Conservation (phyloP, 2,797 vertebrate species). For the Buceros bicornis region DNA sequence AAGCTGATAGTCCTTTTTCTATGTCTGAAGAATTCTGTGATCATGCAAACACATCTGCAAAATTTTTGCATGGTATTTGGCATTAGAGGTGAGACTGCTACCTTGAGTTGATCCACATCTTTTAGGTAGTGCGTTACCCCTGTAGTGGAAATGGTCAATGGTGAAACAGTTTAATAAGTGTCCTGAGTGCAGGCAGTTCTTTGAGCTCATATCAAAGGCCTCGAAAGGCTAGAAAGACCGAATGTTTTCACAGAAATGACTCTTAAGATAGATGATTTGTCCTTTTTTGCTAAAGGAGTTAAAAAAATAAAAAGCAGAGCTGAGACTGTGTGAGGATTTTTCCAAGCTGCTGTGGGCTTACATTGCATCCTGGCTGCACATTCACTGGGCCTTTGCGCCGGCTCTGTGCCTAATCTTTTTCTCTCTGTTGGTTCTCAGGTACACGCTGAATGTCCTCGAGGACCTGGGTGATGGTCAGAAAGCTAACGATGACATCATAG, state of each 20-base stretch:
- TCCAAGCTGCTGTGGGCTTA: not conserved
- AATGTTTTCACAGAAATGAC: not conserved
- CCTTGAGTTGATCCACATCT: not conserved
- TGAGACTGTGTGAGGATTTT: not conserved
- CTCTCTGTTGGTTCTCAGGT: constrained; percentile 78
- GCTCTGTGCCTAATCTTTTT: not conserved
- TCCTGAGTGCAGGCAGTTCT: not conserved
- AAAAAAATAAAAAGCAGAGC: rapidly evolving
- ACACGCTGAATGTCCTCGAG: constrained; percentile 93
- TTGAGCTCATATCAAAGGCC: not conserved
- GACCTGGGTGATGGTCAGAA: constrained; percentile 91
- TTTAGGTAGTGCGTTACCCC: not conserved
- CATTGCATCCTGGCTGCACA: not conserved
- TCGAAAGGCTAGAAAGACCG: not conserved
- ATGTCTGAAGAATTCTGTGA: not conserved
- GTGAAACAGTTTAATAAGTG: not conserved
- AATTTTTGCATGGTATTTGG: not conserved
- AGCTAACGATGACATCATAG: constrained; percentile 92
- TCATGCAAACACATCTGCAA: not conserved
- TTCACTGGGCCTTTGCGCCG: not conserved
- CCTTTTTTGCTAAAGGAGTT: not conserved
- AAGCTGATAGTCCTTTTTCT: not conserved
- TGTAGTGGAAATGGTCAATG: not conserved
- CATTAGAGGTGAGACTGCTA: not conserved
- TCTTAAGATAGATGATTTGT: not conserved